Percentiles rank a stretch among this genome's conserved stretches.
phyloP scores from a whole-genome alignment of 2,888 invertebrate species.

The Rhagonycha fulva region DNA sequence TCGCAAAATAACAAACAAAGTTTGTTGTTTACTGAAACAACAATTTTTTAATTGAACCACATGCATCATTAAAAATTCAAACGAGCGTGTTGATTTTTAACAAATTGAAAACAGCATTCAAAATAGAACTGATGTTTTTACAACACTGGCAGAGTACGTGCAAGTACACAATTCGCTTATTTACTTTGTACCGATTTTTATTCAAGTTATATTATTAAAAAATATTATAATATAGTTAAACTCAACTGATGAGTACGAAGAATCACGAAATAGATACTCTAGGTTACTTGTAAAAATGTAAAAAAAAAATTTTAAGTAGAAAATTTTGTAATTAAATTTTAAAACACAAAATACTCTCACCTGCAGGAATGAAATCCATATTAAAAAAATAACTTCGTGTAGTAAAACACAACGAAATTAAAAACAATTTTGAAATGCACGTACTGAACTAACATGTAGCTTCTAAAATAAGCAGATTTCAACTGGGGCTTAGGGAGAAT shows the following conservation, averaged over 20 bases:
- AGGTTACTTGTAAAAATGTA: neutral
- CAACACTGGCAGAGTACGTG: neutral
- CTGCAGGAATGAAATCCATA: no score
- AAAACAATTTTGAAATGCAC: no score
- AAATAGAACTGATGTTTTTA: neutral
- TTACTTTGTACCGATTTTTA: neutral
- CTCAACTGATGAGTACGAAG: neutral
- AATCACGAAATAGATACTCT: neutral
- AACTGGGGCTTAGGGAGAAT: no score
- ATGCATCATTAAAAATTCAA: neutral
- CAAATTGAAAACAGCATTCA: neutral
- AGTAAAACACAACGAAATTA: no score
- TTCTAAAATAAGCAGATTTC: no score
- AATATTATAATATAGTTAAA: neutral
- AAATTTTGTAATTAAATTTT: no score
- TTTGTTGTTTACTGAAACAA: neutral
- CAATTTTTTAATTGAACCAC: neutral
- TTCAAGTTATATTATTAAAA: neutral
- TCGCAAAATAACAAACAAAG: neutral
- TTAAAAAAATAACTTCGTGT: no score
- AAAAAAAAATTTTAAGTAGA: no score
- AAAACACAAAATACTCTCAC: no score
- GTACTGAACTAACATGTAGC: no score
- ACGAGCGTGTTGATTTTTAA: neutral
- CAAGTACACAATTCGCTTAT: neutral